Evolutionary conservation across 1,140 invertebrate genomes (phyloP), one percentile per base, ranked within the genome.

Genomic region (Antheraea mylitta): DNA sequence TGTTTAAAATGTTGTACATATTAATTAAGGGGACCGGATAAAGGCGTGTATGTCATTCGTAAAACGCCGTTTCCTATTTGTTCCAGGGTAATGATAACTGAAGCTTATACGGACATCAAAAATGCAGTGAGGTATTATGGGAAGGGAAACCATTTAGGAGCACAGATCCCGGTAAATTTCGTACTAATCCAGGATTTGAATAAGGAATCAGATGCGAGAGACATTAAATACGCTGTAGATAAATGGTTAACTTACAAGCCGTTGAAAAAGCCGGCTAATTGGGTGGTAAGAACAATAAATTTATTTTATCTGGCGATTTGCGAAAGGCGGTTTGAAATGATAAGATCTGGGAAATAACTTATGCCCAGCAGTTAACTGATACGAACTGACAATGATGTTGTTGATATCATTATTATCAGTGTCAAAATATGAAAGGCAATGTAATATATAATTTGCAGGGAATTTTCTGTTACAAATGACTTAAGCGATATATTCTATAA

Each of bases 91-190:
- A 89, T 97, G 68, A 90, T 96, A 75, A 94, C 94, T 0, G 96
- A 97, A 79, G 94, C 95, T 0, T 94, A 94, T 67, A 93, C 93
- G 0, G 79, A 80, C 6, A 86, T 94, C 0, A 87, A 94, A 3
- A 87, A 93, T 18, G 90, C 93, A 6, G 93, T 96, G 42, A 80
- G 85, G 13, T 97, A 95, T 74, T 97, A 96, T 77, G 92, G 93
- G 1, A 90, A 93, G 18, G 93, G 93, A 0, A 84, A 86, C 0
- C 86, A 93, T 5, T 86, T 93, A 7, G 94, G 95, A 3, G 92
- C 94, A 0, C 94, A 95, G 42, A 91, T 96, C 13, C 95, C 96
- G 0, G 95, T 97, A 73, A 95, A 95, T 72, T 95, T 94, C n/a
- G 90, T 94, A 68, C 91, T 95, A 19, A 87, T 95, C 0, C 59